A percentile compares a stretch with the other conserved stretches of the same genome.
These are phyloP conservation scores for Eriocheir sinensis DNA, from an alignment of 1,140 invertebrate species.

Conservation along the genomic window DNA sequence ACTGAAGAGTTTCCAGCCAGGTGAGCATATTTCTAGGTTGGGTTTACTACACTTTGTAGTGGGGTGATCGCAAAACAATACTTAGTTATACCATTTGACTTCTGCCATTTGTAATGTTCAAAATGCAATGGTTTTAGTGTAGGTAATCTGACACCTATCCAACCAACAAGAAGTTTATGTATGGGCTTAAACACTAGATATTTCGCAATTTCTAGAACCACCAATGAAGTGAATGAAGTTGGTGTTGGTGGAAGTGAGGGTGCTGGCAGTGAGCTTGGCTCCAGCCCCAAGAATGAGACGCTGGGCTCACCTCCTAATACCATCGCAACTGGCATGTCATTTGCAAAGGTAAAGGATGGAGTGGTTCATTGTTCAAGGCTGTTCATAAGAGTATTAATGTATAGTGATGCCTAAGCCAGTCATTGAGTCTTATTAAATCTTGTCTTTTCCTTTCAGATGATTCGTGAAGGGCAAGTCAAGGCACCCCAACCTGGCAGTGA, in stretches of 20 bases:
- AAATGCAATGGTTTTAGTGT: not conserved
- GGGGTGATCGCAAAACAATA: not conserved
- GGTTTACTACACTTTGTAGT: not conserved
- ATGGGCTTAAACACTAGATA: not conserved
- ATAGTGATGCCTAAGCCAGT: not conserved
- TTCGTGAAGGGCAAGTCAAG: constrained; percentile 60
- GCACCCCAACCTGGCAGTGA: constrained; percentile 35
- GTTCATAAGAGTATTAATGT: not conserved
- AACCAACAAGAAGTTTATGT: not conserved
- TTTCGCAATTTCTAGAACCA: not conserved
- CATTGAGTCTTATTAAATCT: not conserved
- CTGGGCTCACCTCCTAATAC: not conserved
- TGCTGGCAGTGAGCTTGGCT: constrained; percentile 36
- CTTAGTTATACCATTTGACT: too few relatives aligned
- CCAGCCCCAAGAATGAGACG: constrained; percentile 40
- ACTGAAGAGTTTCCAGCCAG: constrained; percentile 53
- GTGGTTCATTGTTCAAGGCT: not conserved
- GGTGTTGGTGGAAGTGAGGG: not conserved
- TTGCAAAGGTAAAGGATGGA: constrained; percentile 57
- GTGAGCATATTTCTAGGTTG: constrained; percentile 29
- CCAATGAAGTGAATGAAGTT: constrained; percentile 37
- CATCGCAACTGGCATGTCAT: constrained; percentile 60
- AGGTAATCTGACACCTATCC: not conserved
- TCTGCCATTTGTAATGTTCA: not conserved
- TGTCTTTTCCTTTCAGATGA: constrained; percentile 54